phyloP scores from a whole-genome alignment of 2,888 invertebrate species.

The Macrophya annulata region DNA sequence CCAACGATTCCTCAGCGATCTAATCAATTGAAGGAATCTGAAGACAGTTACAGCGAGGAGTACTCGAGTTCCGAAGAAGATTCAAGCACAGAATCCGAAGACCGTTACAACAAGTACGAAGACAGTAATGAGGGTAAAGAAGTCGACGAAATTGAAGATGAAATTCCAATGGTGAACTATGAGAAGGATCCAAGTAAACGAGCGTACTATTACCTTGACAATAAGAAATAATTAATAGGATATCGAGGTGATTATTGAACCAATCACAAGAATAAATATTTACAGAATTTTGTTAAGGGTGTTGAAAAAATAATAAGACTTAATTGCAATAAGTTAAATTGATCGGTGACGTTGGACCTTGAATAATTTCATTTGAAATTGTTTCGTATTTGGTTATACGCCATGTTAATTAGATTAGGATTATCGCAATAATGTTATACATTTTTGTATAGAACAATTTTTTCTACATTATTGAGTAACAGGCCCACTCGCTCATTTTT shows the following conservation, averaged over 20 bases:
- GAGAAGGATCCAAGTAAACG: conserved; percentile 65
- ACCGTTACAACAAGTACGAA: not conserved
- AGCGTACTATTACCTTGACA: conserved; percentile 68
- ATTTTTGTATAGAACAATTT: not conserved
- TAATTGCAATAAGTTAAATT: not conserved
- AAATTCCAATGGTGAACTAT: conserved; percentile 53
- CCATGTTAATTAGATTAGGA: conserved; percentile 10
- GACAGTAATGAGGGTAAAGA: conserved; percentile 12
- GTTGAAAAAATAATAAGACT: not conserved
- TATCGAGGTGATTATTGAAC: not conserved
- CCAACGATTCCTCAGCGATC: conserved; percentile 12
- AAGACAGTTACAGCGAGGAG: not conserved
- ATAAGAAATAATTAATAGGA: conserved; percentile 35
- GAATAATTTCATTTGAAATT: conserved; percentile 4
- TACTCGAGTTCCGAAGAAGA: conserved; percentile 23
- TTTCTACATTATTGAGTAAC: conserved; percentile 8
- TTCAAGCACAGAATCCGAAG: conserved; percentile 3
- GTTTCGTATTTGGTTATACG: conserved; percentile 10
- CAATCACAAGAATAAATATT: not conserved
- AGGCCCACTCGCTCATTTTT: not conserved
- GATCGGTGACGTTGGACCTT: conserved; percentile 15
- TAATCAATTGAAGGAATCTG: not conserved
- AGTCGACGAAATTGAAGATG: conserved; percentile 54
- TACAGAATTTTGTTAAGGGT: not conserved
- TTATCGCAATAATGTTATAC: conserved; percentile 4